phyloP scores from a whole-genome alignment of 23 tunicate genomes.

The Trididemnum clinides region DNA sequence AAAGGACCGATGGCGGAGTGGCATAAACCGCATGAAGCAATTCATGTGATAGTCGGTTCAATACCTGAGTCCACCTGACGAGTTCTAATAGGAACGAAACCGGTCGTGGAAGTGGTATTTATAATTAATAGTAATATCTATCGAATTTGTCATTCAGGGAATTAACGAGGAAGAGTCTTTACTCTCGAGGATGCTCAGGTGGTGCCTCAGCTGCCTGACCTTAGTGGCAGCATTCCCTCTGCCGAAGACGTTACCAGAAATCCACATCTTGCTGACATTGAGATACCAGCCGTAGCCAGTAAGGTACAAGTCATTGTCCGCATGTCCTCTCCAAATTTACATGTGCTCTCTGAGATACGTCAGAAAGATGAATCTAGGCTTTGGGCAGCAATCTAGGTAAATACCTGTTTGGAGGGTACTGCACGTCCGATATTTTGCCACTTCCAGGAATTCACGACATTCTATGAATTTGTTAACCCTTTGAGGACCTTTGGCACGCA shows the following conservation, averaged over 20 bases:
- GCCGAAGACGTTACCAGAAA: not conserved
- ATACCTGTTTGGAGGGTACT: not conserved
- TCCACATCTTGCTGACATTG: no score
- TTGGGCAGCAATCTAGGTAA: conserved; percentile 6
- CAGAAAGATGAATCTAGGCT: not conserved
- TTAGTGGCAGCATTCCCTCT: not conserved
- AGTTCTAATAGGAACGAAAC: no score
- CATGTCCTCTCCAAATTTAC: not conserved
- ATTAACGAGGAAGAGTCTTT: not conserved
- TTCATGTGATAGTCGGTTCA: no score
- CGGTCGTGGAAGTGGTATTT: no score
- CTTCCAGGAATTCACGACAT: not conserved
- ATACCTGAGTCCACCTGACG: no score
- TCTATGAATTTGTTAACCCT: not conserved
- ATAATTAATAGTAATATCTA: no score
- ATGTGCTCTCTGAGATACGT: conserved; percentile 9
- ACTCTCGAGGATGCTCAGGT: conserved; percentile 4
- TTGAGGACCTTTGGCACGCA: no score
- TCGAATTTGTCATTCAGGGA: not conserved
- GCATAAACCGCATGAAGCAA: no score
- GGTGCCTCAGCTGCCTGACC: not conserved
- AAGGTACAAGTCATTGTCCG: not conserved
- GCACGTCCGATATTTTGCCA: not conserved
- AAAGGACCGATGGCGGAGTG: no score
- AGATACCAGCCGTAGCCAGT: no score